These are phyloP conservation scores for Leucophora obtusa DNA, from an alignment of 2,888 invertebrate species.

Conservation along the genomic window DNA sequence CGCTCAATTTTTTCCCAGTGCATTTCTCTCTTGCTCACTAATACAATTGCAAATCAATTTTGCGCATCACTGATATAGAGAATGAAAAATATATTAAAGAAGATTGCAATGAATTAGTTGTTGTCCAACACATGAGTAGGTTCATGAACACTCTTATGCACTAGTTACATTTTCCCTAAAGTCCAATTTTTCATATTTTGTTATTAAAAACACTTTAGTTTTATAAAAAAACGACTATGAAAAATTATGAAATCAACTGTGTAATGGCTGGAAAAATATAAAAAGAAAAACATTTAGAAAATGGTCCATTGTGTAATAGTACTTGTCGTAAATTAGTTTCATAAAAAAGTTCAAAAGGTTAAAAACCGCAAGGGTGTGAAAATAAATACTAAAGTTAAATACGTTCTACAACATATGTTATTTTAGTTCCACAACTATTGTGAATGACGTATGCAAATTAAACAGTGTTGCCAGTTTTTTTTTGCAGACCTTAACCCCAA, in stretches of 20 bases:
- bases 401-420: too few relatives aligned
- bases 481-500: too few relatives aligned
- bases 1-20: too few relatives aligned
- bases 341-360: not conserved
- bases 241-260: not conserved
- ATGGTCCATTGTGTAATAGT: not conserved
- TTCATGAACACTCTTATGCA: not conserved
- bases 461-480: too few relatives aligned
- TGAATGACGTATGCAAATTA: too few relatives aligned
- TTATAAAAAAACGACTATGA: not conserved
- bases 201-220: slow-evolving; percentile 9
- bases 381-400: too few relatives aligned
- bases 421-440: too few relatives aligned
- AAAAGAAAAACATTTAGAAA: not conserved
- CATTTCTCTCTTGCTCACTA: too few relatives aligned
- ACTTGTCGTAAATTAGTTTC: not conserved
- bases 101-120: not conserved
- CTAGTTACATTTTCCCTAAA: slow-evolving; percentile 33
- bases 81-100: not conserved
- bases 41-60: too few relatives aligned
- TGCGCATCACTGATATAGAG: too few relatives aligned
- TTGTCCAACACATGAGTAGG: not conserved
- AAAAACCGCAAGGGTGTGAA: not conserved
- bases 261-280: not conserved
- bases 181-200: slow-evolving; percentile 59